Evolutionary conservation across 2,888 invertebrate species (phyloP).

Genomic region (Calliscelio sp.): DNA sequence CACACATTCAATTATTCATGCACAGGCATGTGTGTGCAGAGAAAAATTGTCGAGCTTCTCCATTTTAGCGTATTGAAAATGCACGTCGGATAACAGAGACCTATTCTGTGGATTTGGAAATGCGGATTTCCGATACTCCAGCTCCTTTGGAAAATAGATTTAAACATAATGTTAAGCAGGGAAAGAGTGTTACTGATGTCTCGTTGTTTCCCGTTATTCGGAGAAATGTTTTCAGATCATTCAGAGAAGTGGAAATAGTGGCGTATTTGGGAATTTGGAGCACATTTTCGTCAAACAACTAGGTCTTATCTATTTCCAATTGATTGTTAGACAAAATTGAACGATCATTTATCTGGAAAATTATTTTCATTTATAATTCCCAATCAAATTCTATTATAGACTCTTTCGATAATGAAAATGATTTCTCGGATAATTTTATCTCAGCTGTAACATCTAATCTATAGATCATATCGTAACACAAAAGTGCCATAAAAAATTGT

Average conservation of each 20-base stretch:
- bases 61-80: conserved; percentile 35
- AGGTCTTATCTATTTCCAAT: too few relatives aligned
- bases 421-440: too few relatives aligned
- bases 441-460: too few relatives aligned
- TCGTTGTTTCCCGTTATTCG: not conserved
- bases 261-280: too few relatives aligned
- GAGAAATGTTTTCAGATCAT: not conserved
- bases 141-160: conserved; percentile 6
- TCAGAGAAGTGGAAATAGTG: not conserved
- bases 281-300: not conserved
- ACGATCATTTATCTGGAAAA: too few relatives aligned
- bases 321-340: too few relatives aligned
- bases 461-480: too few relatives aligned
- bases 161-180: not conserved
- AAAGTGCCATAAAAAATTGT: too few relatives aligned
- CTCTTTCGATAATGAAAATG: too few relatives aligned
- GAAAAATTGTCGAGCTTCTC: conserved; percentile 11
- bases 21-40: conserved; percentile 1
- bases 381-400: too few relatives aligned
- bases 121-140: conserved; percentile 19
- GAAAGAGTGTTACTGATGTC: not conserved
- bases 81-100: conserved; percentile 27
- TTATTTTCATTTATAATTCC: too few relatives aligned
- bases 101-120: conserved; percentile 17
- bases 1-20: conserved; percentile 26